Base-by-base conservation (phyloP, 2,113 vertebrate species). In the Brevimyrus niger region DNA sequence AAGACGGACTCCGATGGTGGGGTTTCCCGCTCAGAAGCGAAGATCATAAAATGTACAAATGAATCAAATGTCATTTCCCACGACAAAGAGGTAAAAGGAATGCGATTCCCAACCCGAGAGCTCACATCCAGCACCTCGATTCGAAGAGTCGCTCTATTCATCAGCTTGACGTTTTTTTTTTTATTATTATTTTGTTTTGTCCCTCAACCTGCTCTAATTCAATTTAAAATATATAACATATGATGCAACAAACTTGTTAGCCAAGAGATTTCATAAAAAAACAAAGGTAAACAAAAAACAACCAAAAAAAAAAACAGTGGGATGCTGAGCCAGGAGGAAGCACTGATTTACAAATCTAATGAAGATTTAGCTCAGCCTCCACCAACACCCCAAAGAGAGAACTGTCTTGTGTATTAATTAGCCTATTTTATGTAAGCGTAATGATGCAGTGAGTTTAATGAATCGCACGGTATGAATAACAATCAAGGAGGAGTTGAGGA, bases 341-440 rank as follows among this genome's bases (percentile, higher is more conserved):
- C 58, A 88, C 9, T 50, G 76, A 84, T 88, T 84, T 73, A 51
- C 51, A 55, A 84, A n/a, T 46, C 80, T 88, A 83, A 88, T 88
- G 73, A 85, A 88, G 87, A 90, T 73, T 73, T 86, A 82, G 87
- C 61, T 88, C 46, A 47, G 89, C 53, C 65, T 83, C 55, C 88
- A 69, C 82, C 42, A 10, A 23, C 86, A 48, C 80, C 55, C 87
- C 23, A 44, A 69, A 88, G 90, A 84, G 27, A 50, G 46, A 53
- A 86, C 44, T 85, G 90, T 73, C 90, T 88, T 65, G 90, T 88
- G 90, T 90, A 90, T 90, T 90, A 88, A 90, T 90, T 90, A 90
- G 90, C 90, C 88, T 61, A 88, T 88, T 90, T 90, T 90, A 88
- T 88, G 87, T 90, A 83, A 90, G 90, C 44, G 82, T 90, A 90